Evolutionary conservation across 2,797 vertebrate species (phyloP).

Genomic region (Phataginus tetradactyla): DNA sequence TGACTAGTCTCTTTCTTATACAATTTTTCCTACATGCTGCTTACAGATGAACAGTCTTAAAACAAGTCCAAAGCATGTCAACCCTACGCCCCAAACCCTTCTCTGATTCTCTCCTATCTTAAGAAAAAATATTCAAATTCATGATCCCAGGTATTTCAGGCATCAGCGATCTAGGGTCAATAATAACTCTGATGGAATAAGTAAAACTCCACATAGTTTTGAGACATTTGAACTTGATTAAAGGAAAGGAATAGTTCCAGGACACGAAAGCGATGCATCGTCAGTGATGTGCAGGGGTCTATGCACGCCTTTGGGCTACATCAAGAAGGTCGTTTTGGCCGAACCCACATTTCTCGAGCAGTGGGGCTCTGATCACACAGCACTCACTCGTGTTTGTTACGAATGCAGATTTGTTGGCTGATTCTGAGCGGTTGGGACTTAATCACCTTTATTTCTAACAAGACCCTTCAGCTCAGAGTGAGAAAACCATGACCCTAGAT

Average conservation of each 20-base stretch:
- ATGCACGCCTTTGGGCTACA: neutral
- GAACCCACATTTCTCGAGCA: neutral
- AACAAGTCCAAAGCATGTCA: neutral
- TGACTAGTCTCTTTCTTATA: neutral
- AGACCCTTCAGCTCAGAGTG: neutral
- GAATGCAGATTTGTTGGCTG: neutral
- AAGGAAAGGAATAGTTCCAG: conserved; percentile 37
- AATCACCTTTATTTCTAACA: neutral
- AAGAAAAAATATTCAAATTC: neutral
- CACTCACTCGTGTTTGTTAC: neutral
- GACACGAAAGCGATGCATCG: neutral
- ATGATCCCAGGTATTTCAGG: neutral
- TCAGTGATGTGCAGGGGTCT: neutral
- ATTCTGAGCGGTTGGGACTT: neutral
- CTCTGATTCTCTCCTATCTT: neutral
- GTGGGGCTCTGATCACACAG: neutral
- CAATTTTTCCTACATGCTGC: neutral
- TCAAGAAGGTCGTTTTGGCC: neutral
- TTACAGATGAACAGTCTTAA: neutral
- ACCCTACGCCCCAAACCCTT: neutral
- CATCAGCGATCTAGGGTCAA: neutral
- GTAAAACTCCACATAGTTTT: neutral
- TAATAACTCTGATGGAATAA: conserved; percentile 36
- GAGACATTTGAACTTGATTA: conserved; percentile 14
- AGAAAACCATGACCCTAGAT: neutral